Conservation (phyloP, 2,113 vertebrate species). For the Maccullochella peelii region DNA sequence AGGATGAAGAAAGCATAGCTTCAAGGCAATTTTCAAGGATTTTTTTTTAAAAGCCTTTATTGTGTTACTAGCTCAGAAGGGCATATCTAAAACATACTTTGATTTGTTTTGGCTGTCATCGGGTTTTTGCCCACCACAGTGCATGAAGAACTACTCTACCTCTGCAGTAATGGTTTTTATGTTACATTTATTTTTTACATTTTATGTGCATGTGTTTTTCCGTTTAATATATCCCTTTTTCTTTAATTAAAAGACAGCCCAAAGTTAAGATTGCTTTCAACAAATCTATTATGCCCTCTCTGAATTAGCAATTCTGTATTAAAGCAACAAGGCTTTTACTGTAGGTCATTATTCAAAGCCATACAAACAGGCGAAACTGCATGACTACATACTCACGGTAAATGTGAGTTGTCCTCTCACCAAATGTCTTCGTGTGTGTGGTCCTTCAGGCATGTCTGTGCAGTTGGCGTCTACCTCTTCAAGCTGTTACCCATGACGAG, state of each 20-base stretch:
- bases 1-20: constrained; percentile 52
- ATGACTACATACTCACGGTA: constrained; percentile 8
- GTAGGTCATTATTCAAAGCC: constrained; percentile 24
- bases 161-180: background rate
- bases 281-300: background rate
- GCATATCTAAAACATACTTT: constrained; percentile 54
- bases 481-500: constrained; percentile 87
- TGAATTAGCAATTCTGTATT: constrained; percentile 4
- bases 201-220: background rate
- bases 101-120: constrained; percentile 42
- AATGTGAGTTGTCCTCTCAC: constrained; percentile 44
- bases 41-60: constrained; percentile 59
- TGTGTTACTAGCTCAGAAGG: constrained; percentile 46
- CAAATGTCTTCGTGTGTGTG: constrained; percentile 57
- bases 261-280: constrained; percentile 6
- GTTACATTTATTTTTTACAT: background rate
- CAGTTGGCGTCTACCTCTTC: constrained; percentile 88
- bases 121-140: background rate
- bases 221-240: background rate
- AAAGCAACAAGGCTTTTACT: constrained; percentile 5
- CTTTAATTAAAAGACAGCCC: constrained; percentile 10
- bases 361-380: background rate
- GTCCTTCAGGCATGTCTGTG: constrained; percentile 90
- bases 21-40: constrained; percentile 57
- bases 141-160: background rate